These are phyloP conservation scores for Mallateleia sp. DNA, from an alignment of 2,888 invertebrate species.

Conservation along the genomic window DNA sequence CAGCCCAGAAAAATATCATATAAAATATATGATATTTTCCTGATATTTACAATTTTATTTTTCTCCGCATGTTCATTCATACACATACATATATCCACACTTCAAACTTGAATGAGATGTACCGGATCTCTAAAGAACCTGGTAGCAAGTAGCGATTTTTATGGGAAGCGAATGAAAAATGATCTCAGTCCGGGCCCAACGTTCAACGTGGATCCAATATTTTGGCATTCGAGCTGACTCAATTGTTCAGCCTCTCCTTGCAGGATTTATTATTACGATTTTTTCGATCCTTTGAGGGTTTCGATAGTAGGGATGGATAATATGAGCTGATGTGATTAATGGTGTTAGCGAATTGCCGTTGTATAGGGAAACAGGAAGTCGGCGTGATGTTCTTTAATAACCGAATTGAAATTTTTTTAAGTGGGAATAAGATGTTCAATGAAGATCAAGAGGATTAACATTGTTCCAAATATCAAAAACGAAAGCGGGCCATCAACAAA, in stretches of 20 bases:
- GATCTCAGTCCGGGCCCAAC: conserved; percentile 84
- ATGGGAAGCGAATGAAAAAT: conserved; percentile 86
- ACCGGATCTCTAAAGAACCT: too few species aligned
- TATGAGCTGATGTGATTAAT: conserved; percentile 26
- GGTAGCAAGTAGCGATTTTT: conserved; percentile 78
- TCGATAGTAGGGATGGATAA: neutral
- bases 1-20: too few species aligned
- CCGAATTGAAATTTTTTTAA: neutral
- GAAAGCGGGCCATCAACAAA: too few species aligned
- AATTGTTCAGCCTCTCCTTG: conserved; percentile 42
- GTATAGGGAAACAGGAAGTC: conserved; percentile 7
- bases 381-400: neutral
- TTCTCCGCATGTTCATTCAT: too few species aligned
- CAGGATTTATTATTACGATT: conserved; percentile 39
- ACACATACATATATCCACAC: too few species aligned
- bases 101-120: too few species aligned
- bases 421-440: neutral
- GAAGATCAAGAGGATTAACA: neutral
- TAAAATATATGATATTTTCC: too few species aligned
- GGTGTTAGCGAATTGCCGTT: conserved; percentile 14
- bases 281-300: conserved; percentile 2
- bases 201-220: conserved; percentile 84
- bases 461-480: too few species aligned
- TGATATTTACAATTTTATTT: too few species aligned
- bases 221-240: conserved; percentile 86